Percentiles rank a stretch among this genome's conserved stretches.
Evolutionary conservation across 2,113 vertebrate species (phyloP).

Genomic region (Alligator mississippiensis): DNA sequence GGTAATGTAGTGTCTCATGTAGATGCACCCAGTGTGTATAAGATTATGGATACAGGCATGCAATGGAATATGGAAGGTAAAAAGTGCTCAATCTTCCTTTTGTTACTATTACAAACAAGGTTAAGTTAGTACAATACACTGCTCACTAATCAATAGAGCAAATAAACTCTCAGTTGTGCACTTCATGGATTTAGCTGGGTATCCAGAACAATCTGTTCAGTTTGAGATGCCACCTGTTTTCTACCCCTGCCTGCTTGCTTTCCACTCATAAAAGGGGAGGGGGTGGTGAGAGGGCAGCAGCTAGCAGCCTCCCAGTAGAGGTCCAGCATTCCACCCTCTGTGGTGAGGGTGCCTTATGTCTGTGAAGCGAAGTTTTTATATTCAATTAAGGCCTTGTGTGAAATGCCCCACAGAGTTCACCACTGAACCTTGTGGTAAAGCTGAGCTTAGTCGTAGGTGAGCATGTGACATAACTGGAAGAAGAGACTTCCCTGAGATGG

Average conservation of each 20-base stretch:
- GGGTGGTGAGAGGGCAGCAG: background rate
- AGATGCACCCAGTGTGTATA: background rate
- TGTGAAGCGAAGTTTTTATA: background rate
- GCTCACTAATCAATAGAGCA: background rate
- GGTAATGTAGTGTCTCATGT: too few species aligned
- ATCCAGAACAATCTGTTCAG: background rate
- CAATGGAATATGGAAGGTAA: background rate
- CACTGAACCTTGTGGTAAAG: background rate
- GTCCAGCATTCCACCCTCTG: background rate
- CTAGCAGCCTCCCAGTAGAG: too few species aligned
- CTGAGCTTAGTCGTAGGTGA: background rate
- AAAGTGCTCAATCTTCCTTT: background rate
- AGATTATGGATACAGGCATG: background rate
- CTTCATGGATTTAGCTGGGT: background rate
- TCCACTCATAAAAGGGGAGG: background rate
- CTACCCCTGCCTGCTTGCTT: background rate
- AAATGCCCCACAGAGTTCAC: background rate
- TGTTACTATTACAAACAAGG: background rate
- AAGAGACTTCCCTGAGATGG: background rate
- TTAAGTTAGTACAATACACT: background rate
- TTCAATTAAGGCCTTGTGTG: background rate
- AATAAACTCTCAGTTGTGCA: background rate
- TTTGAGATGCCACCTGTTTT: background rate
- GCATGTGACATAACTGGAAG: rapidly evolving
- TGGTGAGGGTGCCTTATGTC: background rate